Evolutionary conservation across 2,888 invertebrate species (phyloP).

Genomic region (Microlaimidae sp.): DNA sequence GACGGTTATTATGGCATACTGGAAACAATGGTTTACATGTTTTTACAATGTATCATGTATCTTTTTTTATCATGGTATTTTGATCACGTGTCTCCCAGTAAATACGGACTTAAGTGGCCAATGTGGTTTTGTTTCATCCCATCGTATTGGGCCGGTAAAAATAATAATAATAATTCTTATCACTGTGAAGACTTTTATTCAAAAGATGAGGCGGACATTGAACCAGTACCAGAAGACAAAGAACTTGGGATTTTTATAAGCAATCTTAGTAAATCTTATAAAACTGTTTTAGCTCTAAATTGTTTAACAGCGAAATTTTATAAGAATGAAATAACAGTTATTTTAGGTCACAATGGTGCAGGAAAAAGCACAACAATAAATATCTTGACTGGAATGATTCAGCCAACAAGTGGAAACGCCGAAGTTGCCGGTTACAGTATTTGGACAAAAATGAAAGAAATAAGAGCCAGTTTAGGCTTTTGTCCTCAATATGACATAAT

Average conservation of each 20-base stretch:
- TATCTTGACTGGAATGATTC: slow-evolving; percentile 11
- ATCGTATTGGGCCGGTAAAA: slow-evolving; percentile 3
- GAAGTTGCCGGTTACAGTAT: background rate
- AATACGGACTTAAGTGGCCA: slow-evolving; percentile 12
- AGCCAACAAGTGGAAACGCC: slow-evolving; percentile 4
- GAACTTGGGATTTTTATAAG: background rate
- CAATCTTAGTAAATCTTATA: slow-evolving; percentile 7
- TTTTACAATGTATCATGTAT: background rate
- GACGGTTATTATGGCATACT: background rate
- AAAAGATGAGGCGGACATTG: slow-evolving; percentile 3
- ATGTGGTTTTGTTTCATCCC: slow-evolving; percentile 2
- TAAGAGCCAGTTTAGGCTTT: background rate
- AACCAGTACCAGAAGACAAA: background rate
- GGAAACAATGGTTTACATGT: background rate
- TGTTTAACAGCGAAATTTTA: slow-evolving; percentile 4
- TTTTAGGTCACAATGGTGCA: slow-evolving; percentile 15
- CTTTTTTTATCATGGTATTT: slow-evolving; percentile 6
- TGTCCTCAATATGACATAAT: slow-evolving; percentile 15
- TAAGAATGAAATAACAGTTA: slow-evolving; percentile 11
- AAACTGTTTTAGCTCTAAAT: slow-evolving; percentile 1
- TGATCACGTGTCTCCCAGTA: slow-evolving; percentile 11
- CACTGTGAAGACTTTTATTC: too few species aligned
- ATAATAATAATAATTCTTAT: too few species aligned
- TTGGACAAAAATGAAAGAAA: background rate
- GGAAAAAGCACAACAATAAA: slow-evolving; percentile 15